A percentile compares a stretch with the other conserved stretches of the same genome.
Evolutionary conservation across 2,797 vertebrate genomes (phyloP).

Genomic region (Simalia tracyae): DNA sequence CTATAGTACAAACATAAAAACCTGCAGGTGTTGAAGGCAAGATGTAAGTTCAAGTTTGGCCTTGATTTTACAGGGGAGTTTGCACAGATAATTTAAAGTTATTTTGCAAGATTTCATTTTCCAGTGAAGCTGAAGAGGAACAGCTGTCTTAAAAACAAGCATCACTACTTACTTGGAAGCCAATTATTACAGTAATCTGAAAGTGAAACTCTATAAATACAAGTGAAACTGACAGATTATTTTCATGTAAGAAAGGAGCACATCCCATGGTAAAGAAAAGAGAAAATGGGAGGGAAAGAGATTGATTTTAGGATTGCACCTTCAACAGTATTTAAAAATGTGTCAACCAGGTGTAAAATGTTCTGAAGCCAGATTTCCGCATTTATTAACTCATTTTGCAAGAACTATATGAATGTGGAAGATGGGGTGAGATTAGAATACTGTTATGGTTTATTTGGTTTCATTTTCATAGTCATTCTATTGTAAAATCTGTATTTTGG

Average conservation of each 20-base stretch:
- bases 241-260: background rate
- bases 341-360: background rate
- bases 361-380: background rate
- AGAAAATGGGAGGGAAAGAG: background rate
- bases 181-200: slow-evolving; percentile 18
- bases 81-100: background rate
- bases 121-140: background rate
- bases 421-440: background rate
- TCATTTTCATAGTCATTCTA: background rate
- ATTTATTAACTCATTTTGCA: background rate
- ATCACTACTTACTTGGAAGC: slow-evolving; percentile 16
- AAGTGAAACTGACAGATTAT: slow-evolving; percentile 23
- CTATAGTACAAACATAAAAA: background rate
- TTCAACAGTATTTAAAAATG: background rate
- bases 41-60: background rate
- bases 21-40: background rate
- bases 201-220: slow-evolving; percentile 44
- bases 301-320: background rate
- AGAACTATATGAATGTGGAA: background rate
- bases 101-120: background rate
- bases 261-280: background rate
- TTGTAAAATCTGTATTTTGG: background rate
- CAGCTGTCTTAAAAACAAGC: slow-evolving; percentile 16
- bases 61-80: background rate
- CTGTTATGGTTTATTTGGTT: background rate